Conservation (phyloP, 2,888 invertebrate species). For the Drosophila subsilvestris region DNA sequence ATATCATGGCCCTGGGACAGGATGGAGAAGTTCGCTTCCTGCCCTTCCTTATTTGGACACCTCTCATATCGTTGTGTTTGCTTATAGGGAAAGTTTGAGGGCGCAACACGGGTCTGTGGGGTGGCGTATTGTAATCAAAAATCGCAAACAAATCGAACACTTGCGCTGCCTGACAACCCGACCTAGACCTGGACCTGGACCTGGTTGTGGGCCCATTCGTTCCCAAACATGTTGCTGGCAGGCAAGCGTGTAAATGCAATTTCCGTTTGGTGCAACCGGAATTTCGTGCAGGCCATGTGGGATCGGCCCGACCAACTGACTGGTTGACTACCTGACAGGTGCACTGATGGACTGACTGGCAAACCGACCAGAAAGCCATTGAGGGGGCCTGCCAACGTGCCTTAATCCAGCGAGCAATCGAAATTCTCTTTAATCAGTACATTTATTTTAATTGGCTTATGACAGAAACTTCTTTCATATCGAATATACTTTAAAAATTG, state of each 20-base stretch:
- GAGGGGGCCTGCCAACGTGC: conserved; percentile 33
- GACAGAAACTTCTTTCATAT: not conserved
- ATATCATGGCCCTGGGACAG: conserved; percentile 55
- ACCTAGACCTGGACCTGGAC: not conserved
- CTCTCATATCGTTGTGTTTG: conserved; percentile 24
- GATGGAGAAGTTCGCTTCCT: conserved; percentile 23
- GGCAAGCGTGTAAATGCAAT: conserved; percentile 72
- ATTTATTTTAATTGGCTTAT: not conserved
- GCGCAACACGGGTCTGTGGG: not conserved
- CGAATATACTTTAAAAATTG: not conserved
- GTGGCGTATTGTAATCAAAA: conserved; percentile 20
- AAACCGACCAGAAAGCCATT: conserved; percentile 40
- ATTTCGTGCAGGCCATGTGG: conserved; percentile 53
- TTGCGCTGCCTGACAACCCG: not conserved
- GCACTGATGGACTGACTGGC: conserved; percentile 21
- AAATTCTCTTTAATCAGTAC: no score
- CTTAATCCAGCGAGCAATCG: not conserved
- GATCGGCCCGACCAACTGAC: conserved; percentile 25
- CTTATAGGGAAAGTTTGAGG: conserved; percentile 21
- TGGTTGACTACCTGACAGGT: conserved; percentile 9
- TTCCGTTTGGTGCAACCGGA: conserved; percentile 73
- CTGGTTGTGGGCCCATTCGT: not conserved
- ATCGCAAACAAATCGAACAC: conserved; percentile 6
- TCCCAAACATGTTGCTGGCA: conserved; percentile 31
- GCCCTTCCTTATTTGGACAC: not conserved